Conservation (phyloP, 2,797 vertebrate genomes). For the Hirundo rustica region DNA sequence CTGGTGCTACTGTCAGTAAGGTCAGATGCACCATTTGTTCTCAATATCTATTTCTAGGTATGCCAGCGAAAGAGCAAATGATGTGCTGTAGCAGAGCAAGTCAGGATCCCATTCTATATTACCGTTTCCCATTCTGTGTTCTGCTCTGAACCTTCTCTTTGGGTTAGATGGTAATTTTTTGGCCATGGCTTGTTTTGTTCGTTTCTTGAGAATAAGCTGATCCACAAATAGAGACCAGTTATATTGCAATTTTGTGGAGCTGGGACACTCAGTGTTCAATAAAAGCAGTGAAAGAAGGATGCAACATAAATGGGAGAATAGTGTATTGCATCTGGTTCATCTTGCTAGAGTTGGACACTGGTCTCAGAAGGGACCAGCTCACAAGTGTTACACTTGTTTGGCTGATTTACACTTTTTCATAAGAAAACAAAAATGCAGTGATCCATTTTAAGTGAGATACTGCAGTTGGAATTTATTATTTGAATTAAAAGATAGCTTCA, state of each 20-base stretch:
- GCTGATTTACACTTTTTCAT: not conserved
- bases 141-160: not conserved
- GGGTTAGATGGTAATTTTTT: not conserved
- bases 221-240: not conserved
- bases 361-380: not conserved
- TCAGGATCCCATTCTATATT: not conserved
- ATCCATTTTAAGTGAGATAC: not conserved
- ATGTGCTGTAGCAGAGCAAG: not conserved
- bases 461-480: not conserved
- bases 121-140: not conserved
- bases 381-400: not conserved
- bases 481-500: not conserved
- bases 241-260: not conserved
- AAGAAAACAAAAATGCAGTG: not conserved
- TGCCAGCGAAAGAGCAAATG: slow-evolving; percentile 25
- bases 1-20: slow-evolving; percentile 14
- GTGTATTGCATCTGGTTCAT: not conserved
- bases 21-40: slow-evolving; percentile 50
- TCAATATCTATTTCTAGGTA: slow-evolving; percentile 13
- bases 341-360: not conserved
- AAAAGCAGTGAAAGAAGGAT: not conserved
- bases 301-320: not conserved
- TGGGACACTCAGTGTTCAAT: not conserved
- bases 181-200: not conserved
- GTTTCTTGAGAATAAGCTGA: not conserved